Evolutionary conservation across 2,113 vertebrate genomes (phyloP).

Genomic region (Synchiropus splendidus): DNA sequence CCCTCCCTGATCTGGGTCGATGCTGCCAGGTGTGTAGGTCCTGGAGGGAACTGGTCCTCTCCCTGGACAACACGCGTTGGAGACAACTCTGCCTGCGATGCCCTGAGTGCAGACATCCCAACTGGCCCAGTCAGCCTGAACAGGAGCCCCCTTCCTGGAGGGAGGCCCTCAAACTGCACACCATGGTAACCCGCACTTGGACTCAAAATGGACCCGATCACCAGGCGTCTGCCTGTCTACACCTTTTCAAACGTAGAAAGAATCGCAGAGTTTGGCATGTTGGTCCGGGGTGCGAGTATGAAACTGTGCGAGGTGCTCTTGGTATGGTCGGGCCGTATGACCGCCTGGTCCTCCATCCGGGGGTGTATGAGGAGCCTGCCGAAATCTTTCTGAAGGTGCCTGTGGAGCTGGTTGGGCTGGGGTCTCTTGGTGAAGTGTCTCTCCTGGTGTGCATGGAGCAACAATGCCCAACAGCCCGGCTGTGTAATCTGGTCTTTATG

Average conservation of each 20-base stretch:
- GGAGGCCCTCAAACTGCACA: slow-evolving; percentile 77
- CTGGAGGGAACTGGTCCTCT: slow-evolving; percentile 78
- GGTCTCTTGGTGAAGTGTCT: slow-evolving; percentile 70
- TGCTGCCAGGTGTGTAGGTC: slow-evolving; percentile 81
- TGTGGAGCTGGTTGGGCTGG: slow-evolving; percentile 75
- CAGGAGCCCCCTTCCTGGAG: slow-evolving; percentile 76
- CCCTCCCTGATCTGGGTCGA: slow-evolving; percentile 76
- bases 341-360: slow-evolving; percentile 70
- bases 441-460: slow-evolving; percentile 80
- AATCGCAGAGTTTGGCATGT: slow-evolving; percentile 70
- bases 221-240: slow-evolving; percentile 74
- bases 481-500: slow-evolving; percentile 82
- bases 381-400: slow-evolving; percentile 78
- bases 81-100: slow-evolving; percentile 78
- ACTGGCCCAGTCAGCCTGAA: slow-evolving; percentile 76
- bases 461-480: slow-evolving; percentile 75
- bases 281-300: slow-evolving; percentile 63
- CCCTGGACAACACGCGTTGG: slow-evolving; percentile 85
- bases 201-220: slow-evolving; percentile 69
- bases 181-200: slow-evolving; percentile 76
- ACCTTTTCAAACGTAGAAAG: slow-evolving; percentile 72
- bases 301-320: slow-evolving; percentile 74
- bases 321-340: slow-evolving; percentile 70
- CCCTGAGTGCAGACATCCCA: slow-evolving; percentile 76
- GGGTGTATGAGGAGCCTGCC: slow-evolving; percentile 77